Percentiles rank a stretch among this genome's conserved stretches.
Conservation (phyloP, 2,888 invertebrate species). For the Priocnemis perturbator region DNA sequence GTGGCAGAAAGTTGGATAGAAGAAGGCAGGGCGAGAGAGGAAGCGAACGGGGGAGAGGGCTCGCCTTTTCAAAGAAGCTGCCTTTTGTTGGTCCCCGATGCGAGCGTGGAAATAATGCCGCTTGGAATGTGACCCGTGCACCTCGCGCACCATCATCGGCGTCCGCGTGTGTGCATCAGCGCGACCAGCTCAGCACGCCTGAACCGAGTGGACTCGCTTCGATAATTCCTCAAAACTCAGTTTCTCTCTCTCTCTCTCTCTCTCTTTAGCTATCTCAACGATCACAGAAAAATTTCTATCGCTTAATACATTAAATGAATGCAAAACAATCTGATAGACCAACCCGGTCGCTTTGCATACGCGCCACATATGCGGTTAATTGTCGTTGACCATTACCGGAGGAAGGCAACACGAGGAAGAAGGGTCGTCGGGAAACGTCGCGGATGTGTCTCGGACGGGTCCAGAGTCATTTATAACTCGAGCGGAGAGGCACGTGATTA, state of each 20-base stretch:
- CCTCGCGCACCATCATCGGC: conserved; percentile 51
- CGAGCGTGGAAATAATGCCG: conserved; percentile 72
- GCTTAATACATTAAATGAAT: no score
- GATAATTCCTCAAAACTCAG: no score
- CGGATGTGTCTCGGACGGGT: conserved; percentile 27
- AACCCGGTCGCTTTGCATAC: no score
- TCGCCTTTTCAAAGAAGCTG: conserved; percentile 63
- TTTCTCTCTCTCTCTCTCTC: no score
- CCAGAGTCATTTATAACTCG: conserved; percentile 64
- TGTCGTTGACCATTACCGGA: no score
- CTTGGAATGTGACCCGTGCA: conserved; percentile 74
- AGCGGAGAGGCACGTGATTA: conserved; percentile 63
- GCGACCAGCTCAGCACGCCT: no score
- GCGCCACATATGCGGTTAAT: no score
- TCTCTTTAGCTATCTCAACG: no score
- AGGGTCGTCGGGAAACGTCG: not conserved
- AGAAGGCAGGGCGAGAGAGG: conserved; percentile 24
- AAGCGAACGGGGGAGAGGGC: conserved; percentile 35
- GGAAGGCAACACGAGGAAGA: not conserved
- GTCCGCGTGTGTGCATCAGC: conserved; percentile 59
- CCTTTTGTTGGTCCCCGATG: conserved; percentile 69
- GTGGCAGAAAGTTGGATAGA: conserved; percentile 46
- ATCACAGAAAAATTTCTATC: no score
- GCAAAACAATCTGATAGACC: no score
- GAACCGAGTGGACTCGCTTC: no score